Evolutionary conservation across 2,888 invertebrate genomes (phyloP), one percentile per base, ranked within the genome.

Genomic region (Sinelater perroti): DNA sequence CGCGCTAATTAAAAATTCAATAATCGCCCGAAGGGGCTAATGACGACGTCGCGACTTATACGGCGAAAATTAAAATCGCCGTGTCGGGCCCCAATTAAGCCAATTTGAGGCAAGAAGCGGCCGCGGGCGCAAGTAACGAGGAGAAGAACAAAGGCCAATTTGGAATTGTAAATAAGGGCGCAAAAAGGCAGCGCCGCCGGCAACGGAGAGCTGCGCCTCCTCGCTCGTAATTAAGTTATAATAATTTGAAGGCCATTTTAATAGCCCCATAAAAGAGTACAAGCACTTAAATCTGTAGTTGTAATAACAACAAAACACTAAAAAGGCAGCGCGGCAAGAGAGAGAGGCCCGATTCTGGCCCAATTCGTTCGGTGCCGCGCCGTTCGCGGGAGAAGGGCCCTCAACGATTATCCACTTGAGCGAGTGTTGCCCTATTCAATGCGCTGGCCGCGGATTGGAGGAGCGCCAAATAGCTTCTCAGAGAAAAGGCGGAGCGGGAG

Each of bases 251-350:
- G 72, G 69, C 70, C 70, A 70, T 69, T 75, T 73, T 74, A 72
- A 73, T 75, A 73, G 69, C 72, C 70, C 73, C 72, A 73, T 75
- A 77, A 75, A 76, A 72, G 73, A 73, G 72, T 76, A 75, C 77
- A 75, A 75, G 75, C 74, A 73, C 74, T 75, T 71, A 72, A 67
- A 70, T 69, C 70, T 66, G 70, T 69, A 72, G 72, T 75, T 74
- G 73, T 71, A 73, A 71, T 73, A 73, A 75, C 72, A 73, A 73
- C 69, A 72, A 73, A 73, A 74, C 72, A 73, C 70, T 68, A 66
- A 69, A 44, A 40, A 35, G 74, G 73, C 71, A 72, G 44, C 58
- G 21, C 40, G 51, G 72, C 70, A 74, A 73, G 75, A 74, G 68
- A 72, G 70, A 62, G 42, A 28, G 26, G 16, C n/a, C n/a, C n/a